Evolutionary conservation across 2,888 invertebrate genomes (phyloP), one percentile per base, ranked within the genome.

Genomic region (Thyatira batis): DNA sequence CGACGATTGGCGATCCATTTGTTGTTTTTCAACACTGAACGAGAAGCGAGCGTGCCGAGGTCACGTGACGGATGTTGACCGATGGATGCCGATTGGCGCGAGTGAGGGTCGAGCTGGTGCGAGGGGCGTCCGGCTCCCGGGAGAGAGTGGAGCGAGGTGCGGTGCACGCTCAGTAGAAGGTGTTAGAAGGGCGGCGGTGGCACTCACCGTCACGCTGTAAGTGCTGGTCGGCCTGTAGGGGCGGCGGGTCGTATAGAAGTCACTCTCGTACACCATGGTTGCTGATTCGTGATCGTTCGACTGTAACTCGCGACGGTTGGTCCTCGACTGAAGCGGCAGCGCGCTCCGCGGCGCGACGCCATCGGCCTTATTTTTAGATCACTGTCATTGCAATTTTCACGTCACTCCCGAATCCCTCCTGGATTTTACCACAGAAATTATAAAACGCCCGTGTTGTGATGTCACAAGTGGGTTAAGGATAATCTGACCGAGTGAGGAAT

Each of bases 191-290:
- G 67, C 71, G 66, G 69, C 65, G 65, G 60, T 56, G 63, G 63
- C 55, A 88, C 88, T 88, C 67, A 85, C 89, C 94, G 96, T 95
- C 93, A 97, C 96, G 95, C 97, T 96, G 87, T 95, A 94, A 85
- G 94, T 95, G 93, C 95, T 95, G 80, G 95, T 94, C 63, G 94
- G 95, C 90, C 96, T 92, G 88, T 95, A 93, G 69, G 96, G 95
- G 92, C 97, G 95, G 92, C 97, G 95, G 89, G 96, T 96, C 81
- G 97, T 97, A 92, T 96, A 96, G 93, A 96, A 97, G 93, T 97
- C 97, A 94, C 96, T 96, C 93, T 97, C 96, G 95, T 97, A 97
- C 93, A 97, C 97, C 97, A 97, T 97, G 91, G 85, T 83, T 89
- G 86, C 78, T 85, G 83, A 76, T 71, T 71, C 72, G 70, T 64